Percentiles rank a stretch among this genome's conserved stretches.
These are phyloP conservation scores for Discoglossus pictus DNA, from an alignment of 2,797 vertebrate species.

Conservation along the genomic window DNA sequence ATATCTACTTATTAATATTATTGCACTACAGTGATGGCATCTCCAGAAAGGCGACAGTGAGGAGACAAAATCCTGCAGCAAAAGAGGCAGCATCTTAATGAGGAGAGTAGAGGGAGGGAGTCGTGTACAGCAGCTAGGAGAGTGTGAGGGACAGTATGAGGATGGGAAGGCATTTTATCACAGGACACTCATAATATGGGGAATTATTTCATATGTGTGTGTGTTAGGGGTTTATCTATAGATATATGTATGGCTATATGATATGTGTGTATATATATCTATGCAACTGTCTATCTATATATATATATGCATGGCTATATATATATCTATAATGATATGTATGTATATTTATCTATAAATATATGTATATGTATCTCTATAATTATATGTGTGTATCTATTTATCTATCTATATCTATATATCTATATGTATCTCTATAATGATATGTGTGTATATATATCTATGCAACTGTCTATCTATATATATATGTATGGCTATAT, in stretches of 20 bases:
- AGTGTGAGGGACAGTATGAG: not conserved
- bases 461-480: no score
- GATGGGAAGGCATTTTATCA: slow-evolving; percentile 12
- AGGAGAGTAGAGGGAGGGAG: slow-evolving; percentile 29
- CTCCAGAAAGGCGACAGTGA: slow-evolving; percentile 51
- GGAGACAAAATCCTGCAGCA: slow-evolving; percentile 49
- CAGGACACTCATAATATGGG: no score
- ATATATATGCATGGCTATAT: not conserved
- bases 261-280: not conserved
- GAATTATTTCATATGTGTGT: not conserved
- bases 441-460: no score
- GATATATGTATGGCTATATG: not conserved
- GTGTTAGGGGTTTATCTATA: not conserved
- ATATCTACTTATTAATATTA: slow-evolving; percentile 2
- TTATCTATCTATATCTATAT: no score
- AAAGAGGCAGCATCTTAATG: slow-evolving; percentile 34
- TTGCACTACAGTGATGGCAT: slow-evolving; percentile 45
- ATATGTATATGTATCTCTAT: no score
- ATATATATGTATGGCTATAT: no score
- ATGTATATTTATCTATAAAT: not conserved
- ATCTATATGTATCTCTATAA: no score
- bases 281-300: not conserved
- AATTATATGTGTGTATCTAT: no score
- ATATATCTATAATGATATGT: slow-evolving; percentile 11
- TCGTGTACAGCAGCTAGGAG: not conserved